phyloP scores from a whole-genome alignment of 2,888 invertebrate species.

The Dryococelus australis region DNA sequence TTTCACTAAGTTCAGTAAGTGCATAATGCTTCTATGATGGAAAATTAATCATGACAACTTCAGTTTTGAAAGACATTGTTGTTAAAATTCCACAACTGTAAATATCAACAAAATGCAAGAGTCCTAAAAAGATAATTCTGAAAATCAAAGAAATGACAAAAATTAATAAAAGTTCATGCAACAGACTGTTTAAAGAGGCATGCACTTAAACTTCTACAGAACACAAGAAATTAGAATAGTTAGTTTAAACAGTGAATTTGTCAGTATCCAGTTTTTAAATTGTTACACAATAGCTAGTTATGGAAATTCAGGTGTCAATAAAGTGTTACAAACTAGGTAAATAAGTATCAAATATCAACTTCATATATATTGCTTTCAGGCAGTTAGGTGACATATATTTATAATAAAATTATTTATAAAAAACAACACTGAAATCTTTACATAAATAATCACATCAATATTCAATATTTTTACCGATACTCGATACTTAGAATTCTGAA shows the following conservation, averaged over 20 bases:
- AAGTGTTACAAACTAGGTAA: background rate
- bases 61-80: background rate
- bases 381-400: no score
- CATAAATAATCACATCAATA: no score
- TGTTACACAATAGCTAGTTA: background rate
- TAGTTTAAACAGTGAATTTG: background rate
- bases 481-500: no score
- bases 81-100: background rate
- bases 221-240: background rate
- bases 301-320: background rate
- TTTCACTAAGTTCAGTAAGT: no score
- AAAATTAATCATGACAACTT: background rate
- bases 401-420: no score
- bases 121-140: background rate
- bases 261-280: background rate
- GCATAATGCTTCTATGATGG: no score
- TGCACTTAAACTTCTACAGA: background rate
- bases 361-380: no score
- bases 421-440: no score
- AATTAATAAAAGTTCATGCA: constrained; percentile 16
- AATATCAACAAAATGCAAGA: background rate
- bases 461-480: no score
- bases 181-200: background rate
- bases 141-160: background rate
- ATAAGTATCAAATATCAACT: no score